A percentile compares a stretch with the other conserved stretches of the same genome.
Conservation (phyloP, 2,113 vertebrate species). For the Oxyruncus cristatus region DNA sequence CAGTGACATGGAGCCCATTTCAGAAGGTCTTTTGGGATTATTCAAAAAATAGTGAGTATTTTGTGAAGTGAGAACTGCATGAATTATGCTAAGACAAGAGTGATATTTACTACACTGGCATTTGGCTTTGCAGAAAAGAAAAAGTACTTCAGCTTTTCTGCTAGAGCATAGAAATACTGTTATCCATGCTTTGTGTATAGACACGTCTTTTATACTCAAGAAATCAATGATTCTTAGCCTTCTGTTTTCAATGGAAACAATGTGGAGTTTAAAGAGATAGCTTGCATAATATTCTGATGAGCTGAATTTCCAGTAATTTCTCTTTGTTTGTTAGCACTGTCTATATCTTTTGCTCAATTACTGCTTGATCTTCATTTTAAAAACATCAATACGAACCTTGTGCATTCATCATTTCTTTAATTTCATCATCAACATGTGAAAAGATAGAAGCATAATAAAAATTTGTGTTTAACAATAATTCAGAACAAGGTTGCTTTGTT, state of each 20-base stretch:
- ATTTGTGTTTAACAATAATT: background rate
- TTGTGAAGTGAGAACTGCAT: background rate
- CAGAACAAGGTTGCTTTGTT: background rate
- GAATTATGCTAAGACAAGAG: background rate
- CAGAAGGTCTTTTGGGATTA: background rate
- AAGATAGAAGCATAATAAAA: slow-evolving; percentile 28
- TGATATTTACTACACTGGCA: background rate
- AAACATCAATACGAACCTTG: background rate
- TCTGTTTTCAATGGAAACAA: background rate
- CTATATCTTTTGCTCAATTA: background rate
- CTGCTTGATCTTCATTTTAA: background rate
- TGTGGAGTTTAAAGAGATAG: background rate
- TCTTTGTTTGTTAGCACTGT: background rate
- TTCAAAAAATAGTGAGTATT: background rate
- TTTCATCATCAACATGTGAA: background rate
- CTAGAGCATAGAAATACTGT: background rate
- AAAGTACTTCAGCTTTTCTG: background rate
- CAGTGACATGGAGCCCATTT: accelerated
- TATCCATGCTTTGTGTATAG: background rate
- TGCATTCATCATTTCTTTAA: background rate
- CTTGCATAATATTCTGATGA: background rate
- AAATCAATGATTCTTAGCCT: background rate
- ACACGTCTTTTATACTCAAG: background rate
- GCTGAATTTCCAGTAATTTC: background rate
- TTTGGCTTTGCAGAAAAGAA: background rate